Evolutionary conservation across 2,888 invertebrate species (phyloP).

Genomic region (Orchesella flavescens): DNA sequence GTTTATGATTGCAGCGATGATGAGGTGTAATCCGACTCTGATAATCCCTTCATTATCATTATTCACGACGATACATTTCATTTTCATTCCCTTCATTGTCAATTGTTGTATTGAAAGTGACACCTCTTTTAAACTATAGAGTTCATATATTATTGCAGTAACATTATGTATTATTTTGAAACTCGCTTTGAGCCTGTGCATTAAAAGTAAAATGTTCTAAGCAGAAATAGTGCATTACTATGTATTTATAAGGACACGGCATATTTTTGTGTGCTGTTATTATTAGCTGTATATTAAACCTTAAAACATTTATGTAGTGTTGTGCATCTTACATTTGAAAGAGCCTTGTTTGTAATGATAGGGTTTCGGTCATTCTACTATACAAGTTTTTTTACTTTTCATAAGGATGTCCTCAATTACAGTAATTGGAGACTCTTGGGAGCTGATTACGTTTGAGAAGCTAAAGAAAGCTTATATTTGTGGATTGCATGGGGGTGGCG

Average conservation of each 20-base stretch:
- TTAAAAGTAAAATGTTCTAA: background rate
- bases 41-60: constrained; percentile 51
- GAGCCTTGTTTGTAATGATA: constrained; percentile 10
- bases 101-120: constrained; percentile 45
- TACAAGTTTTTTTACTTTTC: background rate
- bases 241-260: background rate
- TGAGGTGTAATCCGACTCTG: constrained; percentile 61
- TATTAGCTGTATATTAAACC: background rate
- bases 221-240: background rate
- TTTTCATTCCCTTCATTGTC: background rate
- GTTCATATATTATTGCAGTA: background rate
- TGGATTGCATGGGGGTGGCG: background rate
- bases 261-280: background rate
- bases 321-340: background rate
- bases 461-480: constrained; percentile 21
- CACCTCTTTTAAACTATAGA: constrained; percentile 35
- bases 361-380: constrained; percentile 16
- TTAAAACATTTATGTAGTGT: background rate
- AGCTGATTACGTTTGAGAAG: constrained; percentile 39
- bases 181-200: background rate
- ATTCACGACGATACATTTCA: constrained; percentile 2
- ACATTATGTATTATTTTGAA: background rate
- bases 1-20: constrained; percentile 35
- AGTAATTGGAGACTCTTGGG: constrained; percentile 62
- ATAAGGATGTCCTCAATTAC: constrained; percentile 58